Percentiles rank a stretch among this genome's conserved stretches.
Conservation (phyloP, 2,113 vertebrate species). For the Otus sunia region DNA sequence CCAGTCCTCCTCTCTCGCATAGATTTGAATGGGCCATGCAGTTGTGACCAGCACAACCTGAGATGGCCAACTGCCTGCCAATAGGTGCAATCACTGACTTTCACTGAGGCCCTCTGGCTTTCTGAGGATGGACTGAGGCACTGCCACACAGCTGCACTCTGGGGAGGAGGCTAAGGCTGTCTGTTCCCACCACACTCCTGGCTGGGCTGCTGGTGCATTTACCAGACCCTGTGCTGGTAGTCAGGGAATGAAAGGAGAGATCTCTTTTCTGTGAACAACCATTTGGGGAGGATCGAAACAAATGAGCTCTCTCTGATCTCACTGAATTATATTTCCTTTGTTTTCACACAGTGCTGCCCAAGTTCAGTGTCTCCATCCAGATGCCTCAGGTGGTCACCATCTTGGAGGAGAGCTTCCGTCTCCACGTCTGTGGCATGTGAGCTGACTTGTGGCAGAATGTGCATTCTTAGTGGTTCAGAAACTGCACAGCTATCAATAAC, state of each 20-base stretch:
- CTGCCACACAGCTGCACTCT: not conserved
- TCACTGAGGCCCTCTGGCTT: not conserved
- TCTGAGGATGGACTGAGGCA: not conserved
- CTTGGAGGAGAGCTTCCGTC: constrained; percentile 14
- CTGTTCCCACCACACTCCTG: not conserved
- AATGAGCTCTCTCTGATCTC: not conserved
- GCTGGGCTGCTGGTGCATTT: not conserved
- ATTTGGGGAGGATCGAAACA: not conserved
- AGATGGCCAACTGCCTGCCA: not conserved
- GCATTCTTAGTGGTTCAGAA: not conserved
- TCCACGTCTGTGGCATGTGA: constrained; percentile 55
- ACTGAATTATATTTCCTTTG: not conserved
- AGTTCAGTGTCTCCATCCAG: constrained; percentile 57
- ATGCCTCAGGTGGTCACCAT: constrained; percentile 34
- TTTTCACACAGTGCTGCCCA: constrained; percentile 40
- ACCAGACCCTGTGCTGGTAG: not conserved
- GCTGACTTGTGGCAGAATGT: not conserved
- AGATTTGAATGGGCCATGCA: not conserved
- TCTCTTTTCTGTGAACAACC: not conserved
- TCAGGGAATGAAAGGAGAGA: not conserved
- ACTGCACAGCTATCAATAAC: not conserved
- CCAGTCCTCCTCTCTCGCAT: fast-evolving
- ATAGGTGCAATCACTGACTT: not conserved
- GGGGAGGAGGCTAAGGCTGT: not conserved
- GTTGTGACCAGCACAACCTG: not conserved